Conservation (phyloP, 2,888 invertebrate genomes). For the Baccha elongata region DNA sequence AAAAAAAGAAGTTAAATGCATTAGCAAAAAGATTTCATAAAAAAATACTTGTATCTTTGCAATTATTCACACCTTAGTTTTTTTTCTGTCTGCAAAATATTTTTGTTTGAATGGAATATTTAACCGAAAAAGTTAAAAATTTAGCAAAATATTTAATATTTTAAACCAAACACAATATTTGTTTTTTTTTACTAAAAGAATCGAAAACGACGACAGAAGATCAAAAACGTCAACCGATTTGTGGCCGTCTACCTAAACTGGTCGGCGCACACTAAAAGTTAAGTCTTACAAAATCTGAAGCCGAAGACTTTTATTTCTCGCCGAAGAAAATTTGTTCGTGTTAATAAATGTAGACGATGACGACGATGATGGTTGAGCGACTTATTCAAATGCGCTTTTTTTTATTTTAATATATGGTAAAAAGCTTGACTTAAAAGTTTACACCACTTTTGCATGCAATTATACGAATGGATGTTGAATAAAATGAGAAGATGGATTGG, state of each 20-base stretch:
- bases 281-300: constrained; percentile 78
- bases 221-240: constrained; percentile 75
- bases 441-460: constrained; percentile 50
- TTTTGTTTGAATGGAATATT: constrained; percentile 25
- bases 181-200: constrained; percentile 23
- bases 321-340: not conserved
- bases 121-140: constrained; percentile 21
- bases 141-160: constrained; percentile 14
- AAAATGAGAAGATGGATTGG: constrained; percentile 11
- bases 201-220: constrained; percentile 44
- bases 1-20: not conserved
- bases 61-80: constrained; percentile 51
- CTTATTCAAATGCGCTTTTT: constrained; percentile 76
- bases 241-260: constrained; percentile 83
- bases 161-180: constrained; percentile 51
- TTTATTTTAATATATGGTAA: constrained; percentile 31
- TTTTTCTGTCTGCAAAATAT: constrained; percentile 6
- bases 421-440: constrained; percentile 64
- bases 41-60: constrained; percentile 6
- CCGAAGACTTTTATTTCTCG: constrained; percentile 76
- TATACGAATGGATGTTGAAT: constrained; percentile 4
- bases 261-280: constrained; percentile 83
- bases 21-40: not conserved
- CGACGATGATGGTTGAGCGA: constrained; percentile 18
- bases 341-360: not conserved